Evolutionary conservation across 2,888 invertebrate genomes (phyloP), one percentile per base, ranked within the genome.

Genomic region (Archips xylosteana): DNA sequence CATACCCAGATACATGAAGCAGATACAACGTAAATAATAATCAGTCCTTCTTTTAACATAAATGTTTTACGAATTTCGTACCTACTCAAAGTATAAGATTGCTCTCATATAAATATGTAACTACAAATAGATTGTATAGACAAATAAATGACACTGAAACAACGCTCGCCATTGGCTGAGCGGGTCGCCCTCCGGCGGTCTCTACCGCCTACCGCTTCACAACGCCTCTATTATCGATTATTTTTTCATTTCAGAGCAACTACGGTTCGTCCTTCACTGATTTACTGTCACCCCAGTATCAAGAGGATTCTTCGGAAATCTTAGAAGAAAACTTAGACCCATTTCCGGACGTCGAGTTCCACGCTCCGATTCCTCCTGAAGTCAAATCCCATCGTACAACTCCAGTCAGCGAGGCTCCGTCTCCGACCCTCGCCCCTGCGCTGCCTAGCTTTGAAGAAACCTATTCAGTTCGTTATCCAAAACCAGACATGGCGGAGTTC

Each of bases 371-470:
- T 69, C 90, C 88, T 54, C 89, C 88, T 70, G 94, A 94, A 86
- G 78, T 89, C 51, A 94, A 94, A 81, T 89, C 91, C 61, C 92
- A 92, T 63, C 87, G 92, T 15, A 82, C 87, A 34, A 92, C 92
- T 59, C 92, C 94, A 64, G 85, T 92, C 75, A 94, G 94, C 80
- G 93, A 90, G 78, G 88, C 92, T 54, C 89, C 92, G 54, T 94
- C 94, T 73, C 94, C 92, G 15, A 92, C 87, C 13, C 87, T 89
- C 32, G 95, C 96, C 80, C 96, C 96, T 62, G 96, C 97, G 63
- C 91, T 98, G 83, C 98, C 98, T 77, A 97, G 97, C 92, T 98
- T 98, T 93, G 97, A 98, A 94, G 98, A 98, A 92, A 98, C 97
- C 42, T 97, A 97, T 89, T 97, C 97, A 74, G 96, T 97, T 65